Conservation (phyloP, 2,113 vertebrate species). For the Petrocephalus microphthalmus region DNA sequence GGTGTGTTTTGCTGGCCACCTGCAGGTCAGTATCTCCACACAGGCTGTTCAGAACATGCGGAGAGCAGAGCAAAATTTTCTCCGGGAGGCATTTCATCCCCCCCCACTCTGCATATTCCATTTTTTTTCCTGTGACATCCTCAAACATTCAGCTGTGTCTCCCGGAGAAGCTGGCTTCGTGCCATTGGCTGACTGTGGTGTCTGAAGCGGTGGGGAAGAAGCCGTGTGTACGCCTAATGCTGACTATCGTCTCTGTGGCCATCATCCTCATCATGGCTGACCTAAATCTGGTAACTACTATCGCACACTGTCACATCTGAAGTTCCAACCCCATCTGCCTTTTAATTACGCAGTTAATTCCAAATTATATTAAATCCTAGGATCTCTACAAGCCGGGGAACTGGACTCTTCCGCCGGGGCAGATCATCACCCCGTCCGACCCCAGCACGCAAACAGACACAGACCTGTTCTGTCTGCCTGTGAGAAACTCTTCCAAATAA, state of each 20-base stretch:
- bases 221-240: conserved; percentile 71
- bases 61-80: background rate
- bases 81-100: background rate
- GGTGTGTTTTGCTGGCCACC: conserved; percentile 74
- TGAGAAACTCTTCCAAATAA: conserved; percentile 42
- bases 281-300: conserved; percentile 71
- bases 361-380: background rate
- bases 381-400: background rate
- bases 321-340: background rate
- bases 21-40: conserved; percentile 67
- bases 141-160: conserved; percentile 60
- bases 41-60: background rate
- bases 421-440: background rate
- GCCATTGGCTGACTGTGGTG: conserved; percentile 57
- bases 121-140: background rate
- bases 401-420: background rate
- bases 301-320: background rate
- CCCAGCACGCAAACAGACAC: conserved; percentile 23
- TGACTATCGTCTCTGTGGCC: conserved; percentile 67
- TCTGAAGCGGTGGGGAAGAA: conserved; percentile 74
- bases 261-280: conserved; percentile 72
- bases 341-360: background rate
- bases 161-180: conserved; percentile 59
- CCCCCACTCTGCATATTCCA: background rate
- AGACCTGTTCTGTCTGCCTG: conserved; percentile 50